A percentile compares a stretch with the other conserved stretches of the same genome.
These are phyloP conservation scores for Telenomus remus DNA, from an alignment of 1,140 invertebrate genomes.

Conservation along the genomic window DNA sequence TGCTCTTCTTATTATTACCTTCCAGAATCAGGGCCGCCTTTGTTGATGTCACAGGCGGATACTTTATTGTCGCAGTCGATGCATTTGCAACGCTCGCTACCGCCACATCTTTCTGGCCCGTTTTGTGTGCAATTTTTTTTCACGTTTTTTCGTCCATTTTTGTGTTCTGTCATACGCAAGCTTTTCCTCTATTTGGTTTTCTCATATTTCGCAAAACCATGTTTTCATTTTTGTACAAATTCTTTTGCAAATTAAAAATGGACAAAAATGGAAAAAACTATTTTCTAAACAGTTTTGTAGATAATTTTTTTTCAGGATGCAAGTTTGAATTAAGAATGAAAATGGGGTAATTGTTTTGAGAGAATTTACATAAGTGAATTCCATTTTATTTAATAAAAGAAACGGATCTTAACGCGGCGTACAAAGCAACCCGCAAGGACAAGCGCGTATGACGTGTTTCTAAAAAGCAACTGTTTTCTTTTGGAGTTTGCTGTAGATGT, in stretches of 20 bases:
- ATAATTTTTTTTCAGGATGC: too few relatives aligned
- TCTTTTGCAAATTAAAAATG: too few relatives aligned
- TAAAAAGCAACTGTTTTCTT: conserved; percentile 42
- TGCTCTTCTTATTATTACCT: conserved; percentile 68
- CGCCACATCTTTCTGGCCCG: too few relatives aligned
- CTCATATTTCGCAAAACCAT: conserved; percentile 10
- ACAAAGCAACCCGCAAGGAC: conserved; percentile 5
- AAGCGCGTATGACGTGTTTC: conserved; percentile 9
- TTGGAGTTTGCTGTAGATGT: conserved; percentile 30
- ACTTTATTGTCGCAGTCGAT: conserved; percentile 64
- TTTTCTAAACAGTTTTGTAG: too few relatives aligned
- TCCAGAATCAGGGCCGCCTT: conserved; percentile 49
- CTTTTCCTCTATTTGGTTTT: conserved; percentile 25
- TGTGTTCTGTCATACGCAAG: conserved; percentile 6
- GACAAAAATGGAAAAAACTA: too few relatives aligned
- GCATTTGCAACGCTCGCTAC: conserved; percentile 26
- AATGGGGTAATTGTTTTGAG: too few relatives aligned
- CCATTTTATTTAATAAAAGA: conserved; percentile 21
- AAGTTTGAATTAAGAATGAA: too few relatives aligned
- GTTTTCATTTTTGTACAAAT: too few relatives aligned
- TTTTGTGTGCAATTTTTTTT: conserved; percentile 6
- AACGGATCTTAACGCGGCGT: conserved; percentile 17
- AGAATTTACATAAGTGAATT: conserved; percentile 14
- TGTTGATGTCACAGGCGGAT: conserved; percentile 61
- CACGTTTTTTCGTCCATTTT: conserved; percentile 4